phyloP scores from a whole-genome alignment of 1,140 invertebrate species.

The Drosophila insularis region DNA sequence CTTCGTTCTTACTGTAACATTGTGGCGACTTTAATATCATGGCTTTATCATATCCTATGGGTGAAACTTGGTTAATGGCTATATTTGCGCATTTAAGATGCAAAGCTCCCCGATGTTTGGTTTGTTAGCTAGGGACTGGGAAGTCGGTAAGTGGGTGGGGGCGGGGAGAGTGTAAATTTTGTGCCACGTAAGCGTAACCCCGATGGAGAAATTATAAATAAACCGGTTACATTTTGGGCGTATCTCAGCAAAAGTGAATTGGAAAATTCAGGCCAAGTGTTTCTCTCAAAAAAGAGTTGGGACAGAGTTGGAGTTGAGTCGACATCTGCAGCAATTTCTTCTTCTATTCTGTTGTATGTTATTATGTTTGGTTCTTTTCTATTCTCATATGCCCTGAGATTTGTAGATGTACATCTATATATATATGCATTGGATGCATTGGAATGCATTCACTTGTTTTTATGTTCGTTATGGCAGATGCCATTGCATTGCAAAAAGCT shows the following conservation, averaged over 20 bases:
- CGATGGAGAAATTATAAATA: conserved; percentile 4
- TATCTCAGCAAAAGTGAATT: background rate
- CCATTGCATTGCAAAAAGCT: conserved; percentile 6
- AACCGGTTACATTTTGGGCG: conserved; percentile 1
- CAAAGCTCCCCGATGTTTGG: conserved; percentile 4
- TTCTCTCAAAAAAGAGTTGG: background rate
- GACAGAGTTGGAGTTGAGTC: background rate
- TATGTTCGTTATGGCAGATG: background rate
- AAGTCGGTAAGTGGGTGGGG: background rate
- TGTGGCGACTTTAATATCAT: background rate
- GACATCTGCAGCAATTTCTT: background rate
- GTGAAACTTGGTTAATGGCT: background rate
- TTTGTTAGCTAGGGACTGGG: background rate
- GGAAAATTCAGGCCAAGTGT: background rate
- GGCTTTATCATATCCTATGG: background rate
- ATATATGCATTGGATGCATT: background rate
- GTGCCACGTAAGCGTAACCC: background rate
- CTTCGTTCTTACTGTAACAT: background rate
- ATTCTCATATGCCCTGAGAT: too few relatives aligned
- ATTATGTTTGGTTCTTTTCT: too few relatives aligned
- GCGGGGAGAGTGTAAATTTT: background rate
- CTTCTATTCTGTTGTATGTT: too few relatives aligned
- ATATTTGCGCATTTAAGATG: conserved; percentile 9
- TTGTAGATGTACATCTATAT: background rate
- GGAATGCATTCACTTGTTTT: background rate